Conservation (phyloP, 1,140 invertebrate genomes). For the Muscidifurax raptorellus region DNA sequence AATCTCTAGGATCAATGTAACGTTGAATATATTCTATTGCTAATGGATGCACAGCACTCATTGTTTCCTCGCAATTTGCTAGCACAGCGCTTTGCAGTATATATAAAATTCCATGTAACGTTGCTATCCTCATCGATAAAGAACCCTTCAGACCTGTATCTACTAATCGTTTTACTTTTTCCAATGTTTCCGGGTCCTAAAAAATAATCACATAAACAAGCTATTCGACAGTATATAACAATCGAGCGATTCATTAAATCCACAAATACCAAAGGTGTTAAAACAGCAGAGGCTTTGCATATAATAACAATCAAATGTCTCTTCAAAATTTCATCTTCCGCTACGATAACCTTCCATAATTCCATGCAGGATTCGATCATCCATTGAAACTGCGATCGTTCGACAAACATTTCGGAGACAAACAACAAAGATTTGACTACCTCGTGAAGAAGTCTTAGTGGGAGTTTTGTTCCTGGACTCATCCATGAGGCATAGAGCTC, state of each 20-base stretch:
- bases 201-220: neutral
- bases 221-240: neutral
- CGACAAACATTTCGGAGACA: conserved; percentile 84
- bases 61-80: conserved; percentile 78
- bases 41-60: conserved; percentile 79
- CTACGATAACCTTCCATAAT: conserved; percentile 78
- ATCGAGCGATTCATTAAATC: neutral
- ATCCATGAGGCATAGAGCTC: conserved; percentile 89
- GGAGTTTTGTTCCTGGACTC: conserved; percentile 73
- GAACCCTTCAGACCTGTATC: conserved; percentile 81
- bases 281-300: conserved; percentile 82
- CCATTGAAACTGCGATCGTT: conserved; percentile 83
- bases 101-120: conserved; percentile 86
- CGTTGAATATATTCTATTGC: conserved; percentile 83
- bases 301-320: conserved; percentile 83
- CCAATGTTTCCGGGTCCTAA: conserved; percentile 76
- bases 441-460: conserved; percentile 80
- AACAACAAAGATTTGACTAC: conserved; percentile 81
- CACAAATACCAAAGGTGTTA: conserved; percentile 75
- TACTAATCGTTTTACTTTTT: conserved; percentile 80
- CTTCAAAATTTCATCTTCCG: conserved; percentile 84
- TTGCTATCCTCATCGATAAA: conserved; percentile 80
- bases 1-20: conserved; percentile 77
- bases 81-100: conserved; percentile 82
- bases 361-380: conserved; percentile 83